Conservation (phyloP, 2,888 invertebrate species). For the Phengaris arion region DNA sequence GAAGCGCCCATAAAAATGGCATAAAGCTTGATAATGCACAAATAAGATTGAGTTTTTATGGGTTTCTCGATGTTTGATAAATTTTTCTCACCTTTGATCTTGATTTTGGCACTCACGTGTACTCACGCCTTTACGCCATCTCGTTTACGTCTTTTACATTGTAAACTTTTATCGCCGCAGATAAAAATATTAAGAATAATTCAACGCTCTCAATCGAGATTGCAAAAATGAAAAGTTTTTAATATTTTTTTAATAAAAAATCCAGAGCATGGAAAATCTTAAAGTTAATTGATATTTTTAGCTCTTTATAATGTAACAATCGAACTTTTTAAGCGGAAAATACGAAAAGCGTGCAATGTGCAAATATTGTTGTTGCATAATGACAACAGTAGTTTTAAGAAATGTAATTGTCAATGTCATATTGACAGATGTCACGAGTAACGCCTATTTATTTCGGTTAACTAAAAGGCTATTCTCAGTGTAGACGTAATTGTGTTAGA, state of each 20-base stretch:
- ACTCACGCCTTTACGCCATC: not conserved
- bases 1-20: slow-evolving; percentile 21
- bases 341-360: not conserved
- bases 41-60: slow-evolving; percentile 24
- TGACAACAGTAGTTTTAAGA: no score
- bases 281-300: not conserved
- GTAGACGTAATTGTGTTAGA: no score
- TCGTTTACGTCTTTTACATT: not conserved
- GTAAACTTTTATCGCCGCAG: not conserved
- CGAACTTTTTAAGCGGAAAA: not conserved
- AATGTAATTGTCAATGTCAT: no score
- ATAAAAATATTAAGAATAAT: not conserved
- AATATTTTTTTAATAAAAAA: not conserved
- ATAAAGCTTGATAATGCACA: slow-evolving; percentile 21
- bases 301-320: not conserved
- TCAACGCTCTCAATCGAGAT: not conserved
- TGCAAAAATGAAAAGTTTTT: not conserved
- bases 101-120: not conserved
- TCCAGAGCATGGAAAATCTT: not conserved
- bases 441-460: no score
- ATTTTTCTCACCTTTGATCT: slow-evolving; percentile 23
- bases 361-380: not conserved
- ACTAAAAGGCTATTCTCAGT: no score
- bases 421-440: no score
- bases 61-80: slow-evolving; percentile 19